Conservation (phyloP, 2,113 vertebrate species). For the Raja brachyura region DNA sequence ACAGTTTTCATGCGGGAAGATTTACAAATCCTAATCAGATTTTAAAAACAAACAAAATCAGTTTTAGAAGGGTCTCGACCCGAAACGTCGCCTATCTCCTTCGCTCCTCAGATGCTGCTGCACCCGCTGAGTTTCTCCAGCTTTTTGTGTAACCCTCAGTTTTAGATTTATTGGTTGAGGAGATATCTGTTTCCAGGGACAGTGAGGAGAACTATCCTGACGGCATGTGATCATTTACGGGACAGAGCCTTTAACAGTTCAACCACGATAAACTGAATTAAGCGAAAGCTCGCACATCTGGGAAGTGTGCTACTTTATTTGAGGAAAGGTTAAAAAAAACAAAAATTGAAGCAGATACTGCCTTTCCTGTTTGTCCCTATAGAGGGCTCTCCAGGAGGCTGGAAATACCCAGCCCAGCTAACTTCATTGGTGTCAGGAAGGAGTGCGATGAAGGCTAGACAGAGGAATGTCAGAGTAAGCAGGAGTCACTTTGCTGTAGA, state of each 20-base stretch:
- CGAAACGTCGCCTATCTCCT: too few species aligned
- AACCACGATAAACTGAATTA: neutral
- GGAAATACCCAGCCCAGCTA: neutral
- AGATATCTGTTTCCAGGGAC: neutral
- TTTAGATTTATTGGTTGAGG: neutral
- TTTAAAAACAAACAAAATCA: neutral
- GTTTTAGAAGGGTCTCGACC: too few species aligned
- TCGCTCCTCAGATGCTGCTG: too few species aligned
- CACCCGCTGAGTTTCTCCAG: too few species aligned
- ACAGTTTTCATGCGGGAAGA: neutral
- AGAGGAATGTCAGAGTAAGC: neutral
- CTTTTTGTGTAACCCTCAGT: too few species aligned
- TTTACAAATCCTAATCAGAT: neutral
- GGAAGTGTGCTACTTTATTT: neutral
- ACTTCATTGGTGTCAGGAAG: neutral
- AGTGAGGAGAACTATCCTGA: neutral
- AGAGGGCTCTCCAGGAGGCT: neutral
- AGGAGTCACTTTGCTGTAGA: neutral
- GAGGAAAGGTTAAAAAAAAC: neutral
- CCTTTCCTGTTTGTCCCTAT: neutral
- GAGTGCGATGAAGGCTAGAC: neutral
- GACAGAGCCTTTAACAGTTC: neutral
- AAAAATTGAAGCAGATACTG: neutral
- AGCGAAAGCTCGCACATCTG: neutral
- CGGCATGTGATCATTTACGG: too few species aligned